These are phyloP conservation scores for Xestia ashworthii DNA, from an alignment of 2,888 invertebrate genomes.

Conservation along the genomic window DNA sequence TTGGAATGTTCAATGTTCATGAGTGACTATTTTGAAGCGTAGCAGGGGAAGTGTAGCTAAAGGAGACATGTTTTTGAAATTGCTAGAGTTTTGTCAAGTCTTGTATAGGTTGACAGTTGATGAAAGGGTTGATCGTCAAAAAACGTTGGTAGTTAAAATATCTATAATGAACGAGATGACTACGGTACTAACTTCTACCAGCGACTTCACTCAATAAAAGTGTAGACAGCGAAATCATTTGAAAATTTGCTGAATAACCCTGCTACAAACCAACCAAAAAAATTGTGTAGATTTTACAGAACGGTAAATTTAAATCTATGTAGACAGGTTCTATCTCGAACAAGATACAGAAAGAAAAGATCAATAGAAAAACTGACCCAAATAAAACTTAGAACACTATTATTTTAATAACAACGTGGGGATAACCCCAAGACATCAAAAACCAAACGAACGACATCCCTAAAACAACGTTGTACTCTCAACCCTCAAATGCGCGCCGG, in stretches of 20 bases:
- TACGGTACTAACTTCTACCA: background rate
- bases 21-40: slow-evolving; percentile 9
- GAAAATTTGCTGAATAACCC: background rate
- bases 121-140: background rate
- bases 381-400: background rate
- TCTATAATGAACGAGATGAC: background rate
- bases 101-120: background rate
- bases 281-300: background rate
- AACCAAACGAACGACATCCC: slow-evolving; percentile 37
- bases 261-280: background rate
- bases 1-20: slow-evolving; percentile 3
- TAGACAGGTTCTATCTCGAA: background rate
- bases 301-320: background rate
- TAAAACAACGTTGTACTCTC: slow-evolving; percentile 28
- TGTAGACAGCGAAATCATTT: background rate
- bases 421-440: background rate
- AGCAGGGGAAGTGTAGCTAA: background rate
- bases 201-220: background rate
- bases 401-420: background rate
- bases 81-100: background rate
- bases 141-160: background rate
- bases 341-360: background rate
- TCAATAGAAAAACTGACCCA: background rate
- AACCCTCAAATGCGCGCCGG: slow-evolving; percentile 55
- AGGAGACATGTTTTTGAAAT: background rate